Conservation (phyloP, 2,113 vertebrate species). For the Perca schrenkii region DNA sequence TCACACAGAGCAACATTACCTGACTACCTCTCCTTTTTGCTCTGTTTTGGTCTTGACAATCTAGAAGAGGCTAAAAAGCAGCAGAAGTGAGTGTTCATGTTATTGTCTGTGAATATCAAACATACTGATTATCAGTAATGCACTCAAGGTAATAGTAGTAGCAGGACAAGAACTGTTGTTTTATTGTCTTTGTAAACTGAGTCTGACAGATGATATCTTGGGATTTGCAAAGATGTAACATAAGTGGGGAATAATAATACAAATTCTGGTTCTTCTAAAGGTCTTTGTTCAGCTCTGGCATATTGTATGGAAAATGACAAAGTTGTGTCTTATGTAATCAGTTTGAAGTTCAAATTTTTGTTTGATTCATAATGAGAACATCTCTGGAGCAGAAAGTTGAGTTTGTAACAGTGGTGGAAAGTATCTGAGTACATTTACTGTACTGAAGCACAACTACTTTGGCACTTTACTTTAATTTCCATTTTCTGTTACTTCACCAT, state of each 20-base stretch:
- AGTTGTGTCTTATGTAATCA: neutral
- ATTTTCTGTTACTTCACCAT: no score
- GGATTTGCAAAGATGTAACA: neutral
- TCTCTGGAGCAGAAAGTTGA: no score
- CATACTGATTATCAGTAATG: no score
- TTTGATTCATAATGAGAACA: no score
- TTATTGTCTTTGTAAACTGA: neutral
- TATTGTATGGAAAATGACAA: neutral
- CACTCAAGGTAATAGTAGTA: neutral
- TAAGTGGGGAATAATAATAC: neutral
- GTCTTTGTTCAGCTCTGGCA: neutral
- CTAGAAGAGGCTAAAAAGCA: no score
- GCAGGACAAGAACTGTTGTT: neutral
- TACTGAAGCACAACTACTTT: neutral
- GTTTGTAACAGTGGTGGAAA: neutral
- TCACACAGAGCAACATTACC: neutral
- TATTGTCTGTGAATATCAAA: no score
- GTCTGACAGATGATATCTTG: neutral
- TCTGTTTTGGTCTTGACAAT: neutral
- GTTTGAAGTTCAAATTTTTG: no score
- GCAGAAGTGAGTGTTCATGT: no score
- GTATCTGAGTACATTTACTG: neutral
- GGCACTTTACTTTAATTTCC: neutral
- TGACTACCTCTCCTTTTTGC: neutral
- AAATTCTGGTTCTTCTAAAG: no score